A percentile compares a stretch with the other conserved stretches of the same genome.
These are phyloP conservation scores for Oostethus manadensis DNA, from an alignment of 2,113 vertebrate genomes.

Conservation along the genomic window DNA sequence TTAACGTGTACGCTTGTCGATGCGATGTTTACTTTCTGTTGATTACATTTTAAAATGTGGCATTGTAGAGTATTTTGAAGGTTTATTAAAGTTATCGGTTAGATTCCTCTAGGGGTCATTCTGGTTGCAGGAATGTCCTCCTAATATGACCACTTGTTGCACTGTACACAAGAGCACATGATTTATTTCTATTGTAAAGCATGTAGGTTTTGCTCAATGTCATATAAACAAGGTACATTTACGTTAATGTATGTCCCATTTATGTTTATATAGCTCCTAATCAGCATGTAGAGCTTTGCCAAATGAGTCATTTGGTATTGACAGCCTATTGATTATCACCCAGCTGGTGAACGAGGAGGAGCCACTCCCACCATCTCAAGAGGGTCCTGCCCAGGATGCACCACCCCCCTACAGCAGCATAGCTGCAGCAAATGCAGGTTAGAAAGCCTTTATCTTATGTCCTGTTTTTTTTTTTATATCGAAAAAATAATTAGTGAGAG, in stretches of 20 bases:
- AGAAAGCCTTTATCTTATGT: background rate
- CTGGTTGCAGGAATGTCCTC: background rate
- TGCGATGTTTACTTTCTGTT: background rate
- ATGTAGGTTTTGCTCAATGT: background rate
- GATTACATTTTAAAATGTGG: background rate
- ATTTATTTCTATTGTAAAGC: background rate
- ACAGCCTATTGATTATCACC: constrained; percentile 1
- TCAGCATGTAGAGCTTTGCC: background rate
- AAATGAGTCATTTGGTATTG: background rate
- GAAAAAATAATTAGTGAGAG: no score
- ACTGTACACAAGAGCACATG: background rate
- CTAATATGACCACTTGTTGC: constrained; percentile 24
- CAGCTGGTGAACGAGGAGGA: constrained; percentile 95
- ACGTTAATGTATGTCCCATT: no score
- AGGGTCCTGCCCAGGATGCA: constrained; percentile 69
- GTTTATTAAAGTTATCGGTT: no score
- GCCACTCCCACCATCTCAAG: constrained; percentile 70
- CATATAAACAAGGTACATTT: background rate
- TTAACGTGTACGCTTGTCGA: background rate
- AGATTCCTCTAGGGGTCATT: background rate
- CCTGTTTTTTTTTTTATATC: no score
- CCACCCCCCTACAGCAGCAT: constrained; percentile 96
- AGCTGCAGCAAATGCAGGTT: constrained; percentile 83
- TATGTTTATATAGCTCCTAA: background rate
- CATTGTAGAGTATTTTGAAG: no score